Conservation (phyloP, 1,140 invertebrate species). For the Oryctes rhinoceros region DNA sequence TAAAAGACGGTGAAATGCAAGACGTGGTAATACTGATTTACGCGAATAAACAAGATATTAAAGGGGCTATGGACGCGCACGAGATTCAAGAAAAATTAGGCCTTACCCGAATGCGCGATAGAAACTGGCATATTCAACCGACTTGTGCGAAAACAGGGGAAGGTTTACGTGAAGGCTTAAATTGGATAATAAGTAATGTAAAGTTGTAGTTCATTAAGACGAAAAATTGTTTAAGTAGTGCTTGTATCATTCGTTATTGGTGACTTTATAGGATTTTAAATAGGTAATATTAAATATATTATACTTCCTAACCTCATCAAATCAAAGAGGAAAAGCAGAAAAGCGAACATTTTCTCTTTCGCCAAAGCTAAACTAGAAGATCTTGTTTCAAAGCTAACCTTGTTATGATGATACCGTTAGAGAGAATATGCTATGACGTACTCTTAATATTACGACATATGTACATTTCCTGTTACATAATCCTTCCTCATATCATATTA, state of each 20-base stretch:
- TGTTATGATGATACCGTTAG: no score
- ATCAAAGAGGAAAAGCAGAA: no score
- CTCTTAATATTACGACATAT: no score
- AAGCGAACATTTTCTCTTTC: no score
- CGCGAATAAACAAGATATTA: conserved; percentile 2
- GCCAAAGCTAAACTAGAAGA: no score
- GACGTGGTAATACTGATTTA: conserved; percentile 16
- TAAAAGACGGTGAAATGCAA: neutral
- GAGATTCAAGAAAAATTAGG: conserved; percentile 23
- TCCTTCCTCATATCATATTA: no score
- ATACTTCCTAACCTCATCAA: no score
- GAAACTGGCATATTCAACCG: conserved; percentile 12
- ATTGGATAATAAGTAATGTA: neutral
- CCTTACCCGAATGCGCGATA: neutral
- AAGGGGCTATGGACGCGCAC: neutral
- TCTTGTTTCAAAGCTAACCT: no score
- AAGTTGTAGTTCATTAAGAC: neutral
- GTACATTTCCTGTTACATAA: no score
- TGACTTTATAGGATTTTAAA: neutral
- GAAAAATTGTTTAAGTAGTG: neutral
- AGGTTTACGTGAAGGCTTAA: conserved; percentile 23
- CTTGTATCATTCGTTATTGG: neutral
- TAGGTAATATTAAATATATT: no score
- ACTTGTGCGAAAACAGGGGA: conserved; percentile 8
- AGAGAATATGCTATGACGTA: no score